phyloP scores from a whole-genome alignment of 1,140 invertebrate species.

The Penaeus indicus region DNA sequence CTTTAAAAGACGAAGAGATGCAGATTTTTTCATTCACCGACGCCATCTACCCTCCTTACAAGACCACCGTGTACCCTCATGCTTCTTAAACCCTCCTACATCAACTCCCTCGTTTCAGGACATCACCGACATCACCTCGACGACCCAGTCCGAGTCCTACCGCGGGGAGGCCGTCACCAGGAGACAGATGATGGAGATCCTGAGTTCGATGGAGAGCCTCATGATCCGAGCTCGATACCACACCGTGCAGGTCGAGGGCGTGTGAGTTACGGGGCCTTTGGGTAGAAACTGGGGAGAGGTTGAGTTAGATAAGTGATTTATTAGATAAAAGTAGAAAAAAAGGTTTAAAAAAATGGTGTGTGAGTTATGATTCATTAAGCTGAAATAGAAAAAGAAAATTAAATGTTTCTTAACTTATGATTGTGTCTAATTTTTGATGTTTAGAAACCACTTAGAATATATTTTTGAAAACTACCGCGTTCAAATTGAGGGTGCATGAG shows the following conservation, averaged over 20 bases:
- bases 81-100: slow-evolving; percentile 27
- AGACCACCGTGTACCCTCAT: background rate
- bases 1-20: too few species aligned
- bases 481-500: too few species aligned
- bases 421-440: background rate
- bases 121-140: slow-evolving; percentile 44
- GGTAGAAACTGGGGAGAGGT: too few species aligned
- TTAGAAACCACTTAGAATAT: too few species aligned
- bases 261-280: slow-evolving; percentile 70
- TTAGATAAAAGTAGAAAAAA: too few species aligned
- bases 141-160: slow-evolving; percentile 73
- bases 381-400: background rate
- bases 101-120: slow-evolving; percentile 41
- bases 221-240: slow-evolving; percentile 93
- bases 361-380: too few species aligned
- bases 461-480: too few species aligned
- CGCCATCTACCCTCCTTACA: too few species aligned
- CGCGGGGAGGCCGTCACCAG: slow-evolving; percentile 78
- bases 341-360: too few species aligned
- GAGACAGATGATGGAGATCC: slow-evolving; percentile 84
- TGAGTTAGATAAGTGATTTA: too few species aligned
- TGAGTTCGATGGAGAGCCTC: slow-evolving; percentile 84
- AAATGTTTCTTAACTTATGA: too few species aligned
- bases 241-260: slow-evolving; percentile 92
- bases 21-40: too few species aligned